These are phyloP conservation scores for Stegophylla sp. DNA, from an alignment of 2,888 invertebrate genomes.

Conservation along the genomic window DNA sequence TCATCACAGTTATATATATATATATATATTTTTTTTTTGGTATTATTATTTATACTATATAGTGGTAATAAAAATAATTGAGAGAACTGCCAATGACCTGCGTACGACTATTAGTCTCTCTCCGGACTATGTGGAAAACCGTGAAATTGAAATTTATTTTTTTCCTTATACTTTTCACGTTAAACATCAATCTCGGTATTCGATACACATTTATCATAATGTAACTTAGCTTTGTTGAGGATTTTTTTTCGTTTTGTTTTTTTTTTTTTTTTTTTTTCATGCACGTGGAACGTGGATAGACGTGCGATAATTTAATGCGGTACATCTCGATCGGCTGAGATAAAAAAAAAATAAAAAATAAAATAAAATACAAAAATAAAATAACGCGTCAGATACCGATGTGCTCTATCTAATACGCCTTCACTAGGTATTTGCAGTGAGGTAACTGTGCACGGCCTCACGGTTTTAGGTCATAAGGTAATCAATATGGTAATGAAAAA, in stretches of 20 bases:
- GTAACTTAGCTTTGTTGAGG: constrained; percentile 14
- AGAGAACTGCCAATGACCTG: constrained; percentile 55
- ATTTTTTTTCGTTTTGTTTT: constrained; percentile 8
- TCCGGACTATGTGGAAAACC: constrained; percentile 40
- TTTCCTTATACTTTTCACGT: not conserved
- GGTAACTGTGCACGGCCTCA: constrained; percentile 6
- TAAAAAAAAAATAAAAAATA: not conserved
- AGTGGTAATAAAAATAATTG: constrained; percentile 27
- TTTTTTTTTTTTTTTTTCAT: not conserved
- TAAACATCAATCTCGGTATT: constrained; percentile 46
- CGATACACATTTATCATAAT: constrained; percentile 53
- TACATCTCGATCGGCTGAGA: not conserved
- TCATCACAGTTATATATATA: not conserved
- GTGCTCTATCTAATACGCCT: not conserved
- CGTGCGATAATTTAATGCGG: constrained; percentile 31
- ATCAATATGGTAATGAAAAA: constrained; percentile 18
- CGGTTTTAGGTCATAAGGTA: constrained; percentile 28
- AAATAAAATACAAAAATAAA: no score
- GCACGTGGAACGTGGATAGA: not conserved
- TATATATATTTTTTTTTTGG: not conserved
- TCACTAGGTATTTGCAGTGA: no score
- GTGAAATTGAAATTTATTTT: constrained; percentile 54
- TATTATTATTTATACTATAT: no score
- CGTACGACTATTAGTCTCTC: constrained; percentile 30
- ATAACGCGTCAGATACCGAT: not conserved